Evolutionary conservation across 2,888 invertebrate genomes (phyloP).

Genomic region (Drosophila limbata): DNA sequence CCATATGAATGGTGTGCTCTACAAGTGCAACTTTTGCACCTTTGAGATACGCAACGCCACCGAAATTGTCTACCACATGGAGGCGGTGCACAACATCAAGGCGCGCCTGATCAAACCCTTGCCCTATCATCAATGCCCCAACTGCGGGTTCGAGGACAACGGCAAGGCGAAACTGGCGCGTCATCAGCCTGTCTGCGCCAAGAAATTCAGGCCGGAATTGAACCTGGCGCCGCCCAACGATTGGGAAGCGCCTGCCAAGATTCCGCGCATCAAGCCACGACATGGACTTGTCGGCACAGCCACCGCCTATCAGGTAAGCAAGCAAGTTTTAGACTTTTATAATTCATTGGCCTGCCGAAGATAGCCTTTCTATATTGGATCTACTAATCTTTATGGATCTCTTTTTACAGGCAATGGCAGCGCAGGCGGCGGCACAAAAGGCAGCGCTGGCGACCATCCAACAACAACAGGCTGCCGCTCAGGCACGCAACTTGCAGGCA

Average conservation of each 20-base stretch:
- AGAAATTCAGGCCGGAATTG: conserved; percentile 94
- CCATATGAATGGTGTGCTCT: conserved; percentile 94
- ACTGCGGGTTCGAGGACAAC: conserved; percentile 97
- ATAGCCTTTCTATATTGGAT: background rate
- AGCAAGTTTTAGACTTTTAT: background rate
- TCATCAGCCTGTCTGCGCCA: conserved; percentile 94
- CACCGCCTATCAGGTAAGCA: conserved; percentile 85
- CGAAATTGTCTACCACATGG: conserved; percentile 96
- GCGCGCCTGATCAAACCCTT: conserved; percentile 94
- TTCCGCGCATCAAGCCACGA: conserved; percentile 88
- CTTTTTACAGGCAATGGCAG: conserved; percentile 84
- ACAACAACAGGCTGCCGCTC: conserved; percentile 83
- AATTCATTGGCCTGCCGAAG: background rate
- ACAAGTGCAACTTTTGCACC: conserved; percentile 94
- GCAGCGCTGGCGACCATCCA: conserved; percentile 84
- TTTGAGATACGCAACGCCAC: conserved; percentile 93
- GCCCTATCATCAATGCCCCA: conserved; percentile 95
- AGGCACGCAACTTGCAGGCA: conserved; percentile 83
- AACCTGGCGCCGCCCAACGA: conserved; percentile 95
- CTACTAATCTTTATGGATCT: background rate
- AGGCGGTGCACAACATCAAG: conserved; percentile 93
- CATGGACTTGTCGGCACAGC: conserved; percentile 85
- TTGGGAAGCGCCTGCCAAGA: conserved; percentile 97
- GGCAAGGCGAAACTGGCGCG: conserved; percentile 95
- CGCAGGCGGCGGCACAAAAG: conserved; percentile 85